Evolutionary conservation across 2,113 vertebrate species (phyloP).

Genomic region (Ciconia maguari): DNA sequence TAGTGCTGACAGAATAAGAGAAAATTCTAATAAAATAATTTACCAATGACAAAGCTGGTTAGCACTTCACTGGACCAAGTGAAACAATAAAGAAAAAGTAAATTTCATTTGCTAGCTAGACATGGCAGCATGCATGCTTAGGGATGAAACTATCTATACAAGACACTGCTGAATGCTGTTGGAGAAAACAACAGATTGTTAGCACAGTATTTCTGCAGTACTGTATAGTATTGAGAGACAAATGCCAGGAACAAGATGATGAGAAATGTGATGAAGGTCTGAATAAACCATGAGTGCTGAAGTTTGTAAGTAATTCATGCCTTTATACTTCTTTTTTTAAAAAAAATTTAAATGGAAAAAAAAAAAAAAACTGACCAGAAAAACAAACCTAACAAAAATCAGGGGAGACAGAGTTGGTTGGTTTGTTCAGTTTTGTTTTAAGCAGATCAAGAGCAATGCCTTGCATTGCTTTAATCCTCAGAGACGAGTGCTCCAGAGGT

Average conservation of each 20-base stretch:
- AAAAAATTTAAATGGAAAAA: not conserved
- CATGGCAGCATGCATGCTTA: not conserved
- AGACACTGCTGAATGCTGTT: not conserved
- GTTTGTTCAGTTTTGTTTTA: not conserved
- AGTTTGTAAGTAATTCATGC: not conserved
- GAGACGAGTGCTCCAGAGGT: not conserved
- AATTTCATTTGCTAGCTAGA: not conserved
- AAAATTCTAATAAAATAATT: not conserved
- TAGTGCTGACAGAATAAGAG: not conserved
- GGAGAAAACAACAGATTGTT: not conserved
- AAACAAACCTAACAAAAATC: not conserved
- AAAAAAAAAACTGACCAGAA: not conserved
- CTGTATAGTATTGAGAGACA: not conserved
- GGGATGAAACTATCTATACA: not conserved
- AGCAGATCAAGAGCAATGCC: not conserved
- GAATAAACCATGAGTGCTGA: not conserved
- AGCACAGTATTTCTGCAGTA: not conserved
- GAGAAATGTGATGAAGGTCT: not conserved
- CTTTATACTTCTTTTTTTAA: not conserved
- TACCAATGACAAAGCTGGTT: not conserved
- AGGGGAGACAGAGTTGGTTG: fast-evolving
- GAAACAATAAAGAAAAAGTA: not conserved
- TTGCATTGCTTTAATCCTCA: not conserved
- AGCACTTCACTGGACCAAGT: not conserved
- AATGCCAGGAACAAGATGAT: not conserved